Conservation (phyloP, 1,140 invertebrate genomes). For the Lethrus apterus region DNA sequence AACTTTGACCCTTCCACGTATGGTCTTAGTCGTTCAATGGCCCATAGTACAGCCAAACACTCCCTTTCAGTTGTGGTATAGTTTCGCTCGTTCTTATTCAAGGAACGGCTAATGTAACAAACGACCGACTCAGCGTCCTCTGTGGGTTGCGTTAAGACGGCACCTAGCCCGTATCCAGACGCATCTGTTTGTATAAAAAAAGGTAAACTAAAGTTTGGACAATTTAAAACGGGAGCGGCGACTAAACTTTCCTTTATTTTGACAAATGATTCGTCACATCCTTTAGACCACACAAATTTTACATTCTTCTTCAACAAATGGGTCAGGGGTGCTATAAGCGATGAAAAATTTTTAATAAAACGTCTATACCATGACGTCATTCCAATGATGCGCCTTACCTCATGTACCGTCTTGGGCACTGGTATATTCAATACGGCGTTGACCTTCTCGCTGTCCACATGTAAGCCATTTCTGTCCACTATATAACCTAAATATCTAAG, state of each 20-base stretch:
- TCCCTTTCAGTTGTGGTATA: slow-evolving; percentile 2
- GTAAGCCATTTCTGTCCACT: slow-evolving; percentile 18
- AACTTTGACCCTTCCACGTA: slow-evolving; percentile 6
- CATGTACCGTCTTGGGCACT: slow-evolving; percentile 24
- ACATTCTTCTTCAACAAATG: slow-evolving; percentile 26
- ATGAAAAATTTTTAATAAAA: slow-evolving; percentile 34
- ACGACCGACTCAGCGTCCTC: neutral
- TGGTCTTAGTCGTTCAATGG: slow-evolving; percentile 1
- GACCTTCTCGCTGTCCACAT: slow-evolving; percentile 28
- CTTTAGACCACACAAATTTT: slow-evolving; percentile 25
- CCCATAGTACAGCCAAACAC: slow-evolving; percentile 7
- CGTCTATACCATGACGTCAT: slow-evolving; percentile 34
- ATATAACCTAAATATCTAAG: slow-evolving; percentile 28
- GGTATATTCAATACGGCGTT: slow-evolving; percentile 28
- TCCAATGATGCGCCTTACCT: slow-evolving; percentile 33
- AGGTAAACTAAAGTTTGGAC: slow-evolving; percentile 27
- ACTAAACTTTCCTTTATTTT: slow-evolving; percentile 27
- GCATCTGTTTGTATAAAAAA: slow-evolving; percentile 29
- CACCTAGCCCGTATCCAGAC: slow-evolving; percentile 8
- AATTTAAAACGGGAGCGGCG: slow-evolving; percentile 18
- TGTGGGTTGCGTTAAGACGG: slow-evolving; percentile 10
- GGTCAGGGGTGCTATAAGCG: slow-evolving; percentile 29
- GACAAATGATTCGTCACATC: slow-evolving; percentile 22
- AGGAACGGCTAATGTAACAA: neutral
- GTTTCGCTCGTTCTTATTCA: neutral